These are phyloP conservation scores for Sussaba pulchella DNA, from an alignment of 2,888 invertebrate species.

Conservation along the genomic window DNA sequence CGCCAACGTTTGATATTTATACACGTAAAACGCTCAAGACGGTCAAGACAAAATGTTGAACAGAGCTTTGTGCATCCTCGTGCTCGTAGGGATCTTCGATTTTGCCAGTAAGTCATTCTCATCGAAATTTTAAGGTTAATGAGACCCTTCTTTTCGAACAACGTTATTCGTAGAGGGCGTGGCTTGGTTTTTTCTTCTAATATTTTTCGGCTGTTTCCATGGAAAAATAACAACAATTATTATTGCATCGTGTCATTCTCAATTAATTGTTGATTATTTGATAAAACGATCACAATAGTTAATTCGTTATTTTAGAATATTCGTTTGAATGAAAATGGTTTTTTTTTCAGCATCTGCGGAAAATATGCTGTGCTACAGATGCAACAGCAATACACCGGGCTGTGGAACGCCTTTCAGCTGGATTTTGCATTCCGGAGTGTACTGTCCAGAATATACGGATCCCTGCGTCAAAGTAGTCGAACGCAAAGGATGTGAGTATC, in stretches of 20 bases:
- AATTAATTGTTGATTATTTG: background rate
- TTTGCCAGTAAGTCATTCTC: constrained; percentile 34
- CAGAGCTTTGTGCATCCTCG: constrained; percentile 39
- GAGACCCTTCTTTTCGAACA: background rate
- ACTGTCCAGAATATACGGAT: constrained; percentile 93
- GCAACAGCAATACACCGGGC: constrained; percentile 95
- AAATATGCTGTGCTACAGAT: constrained; percentile 90
- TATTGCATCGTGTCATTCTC: background rate
- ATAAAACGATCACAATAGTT: background rate
- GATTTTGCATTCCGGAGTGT: constrained; percentile 90
- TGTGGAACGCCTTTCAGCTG: constrained; percentile 94
- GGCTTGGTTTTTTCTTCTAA: constrained; percentile 48
- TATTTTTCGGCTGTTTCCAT: background rate
- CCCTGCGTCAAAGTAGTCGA: constrained; percentile 96
- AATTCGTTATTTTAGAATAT: background rate
- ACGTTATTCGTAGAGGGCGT: constrained; percentile 45
- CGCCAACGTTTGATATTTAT: constrained; percentile 31
- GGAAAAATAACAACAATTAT: background rate
- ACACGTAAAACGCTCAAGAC: background rate
- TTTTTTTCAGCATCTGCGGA: constrained; percentile 56
- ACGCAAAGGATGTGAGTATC: constrained; percentile 90
- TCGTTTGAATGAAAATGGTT: background rate
- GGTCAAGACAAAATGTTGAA: constrained; percentile 48
- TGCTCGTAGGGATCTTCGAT: constrained; percentile 34
- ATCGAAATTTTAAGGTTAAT: background rate